Percentiles rank a stretch among this genome's conserved stretches.
These are phyloP conservation scores for Pholis gunnellus DNA, from an alignment of 2,113 vertebrate genomes.

Conservation along the genomic window DNA sequence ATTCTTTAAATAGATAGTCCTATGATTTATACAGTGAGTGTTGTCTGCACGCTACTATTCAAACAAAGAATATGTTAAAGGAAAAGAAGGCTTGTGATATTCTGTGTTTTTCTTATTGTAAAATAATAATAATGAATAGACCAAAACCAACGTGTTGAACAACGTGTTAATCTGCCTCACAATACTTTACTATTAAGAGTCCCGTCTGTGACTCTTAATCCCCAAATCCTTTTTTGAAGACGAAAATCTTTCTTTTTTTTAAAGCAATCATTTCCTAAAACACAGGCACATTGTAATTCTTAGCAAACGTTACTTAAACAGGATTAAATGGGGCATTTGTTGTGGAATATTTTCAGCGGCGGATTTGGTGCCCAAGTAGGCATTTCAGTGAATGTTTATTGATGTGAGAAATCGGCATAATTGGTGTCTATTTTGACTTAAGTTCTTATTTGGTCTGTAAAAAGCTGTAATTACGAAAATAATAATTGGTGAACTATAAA, in stretches of 20 bases:
- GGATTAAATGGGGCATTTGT: background rate
- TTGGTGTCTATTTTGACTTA: background rate
- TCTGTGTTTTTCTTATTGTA: background rate
- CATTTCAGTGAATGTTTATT: background rate
- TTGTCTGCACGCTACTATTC: background rate
- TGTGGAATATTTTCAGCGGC: background rate
- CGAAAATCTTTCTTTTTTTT: background rate
- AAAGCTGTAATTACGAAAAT: background rate
- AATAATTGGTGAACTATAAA: background rate
- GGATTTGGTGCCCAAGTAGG: background rate
- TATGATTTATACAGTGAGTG: slow-evolving; percentile 17
- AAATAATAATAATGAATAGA: background rate
- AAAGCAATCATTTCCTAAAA: background rate
- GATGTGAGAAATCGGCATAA: background rate
- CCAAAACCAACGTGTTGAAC: background rate
- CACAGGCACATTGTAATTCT: background rate
- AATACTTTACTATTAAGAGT: background rate
- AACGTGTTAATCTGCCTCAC: background rate
- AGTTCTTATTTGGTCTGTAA: background rate
- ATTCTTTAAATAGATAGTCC: slow-evolving; percentile 52
- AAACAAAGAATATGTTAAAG: slow-evolving; percentile 7
- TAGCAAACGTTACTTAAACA: background rate
- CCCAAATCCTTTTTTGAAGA: background rate
- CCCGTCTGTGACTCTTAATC: background rate
- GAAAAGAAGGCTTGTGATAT: background rate